Conservation (phyloP, 2,113 vertebrate species). For the Chamaea fasciata region DNA sequence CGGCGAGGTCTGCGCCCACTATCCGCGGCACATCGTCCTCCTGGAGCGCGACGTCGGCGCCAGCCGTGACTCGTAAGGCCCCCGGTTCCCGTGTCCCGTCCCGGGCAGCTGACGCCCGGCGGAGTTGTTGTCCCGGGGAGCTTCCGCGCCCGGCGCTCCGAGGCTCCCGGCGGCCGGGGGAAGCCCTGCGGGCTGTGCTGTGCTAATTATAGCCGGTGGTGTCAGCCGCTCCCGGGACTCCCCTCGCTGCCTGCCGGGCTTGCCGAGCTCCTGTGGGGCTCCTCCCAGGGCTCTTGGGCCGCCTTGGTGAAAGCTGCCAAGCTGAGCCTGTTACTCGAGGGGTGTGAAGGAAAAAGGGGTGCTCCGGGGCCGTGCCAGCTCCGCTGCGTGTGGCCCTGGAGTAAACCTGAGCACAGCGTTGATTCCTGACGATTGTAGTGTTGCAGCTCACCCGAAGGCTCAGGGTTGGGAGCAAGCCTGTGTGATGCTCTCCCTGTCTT, state of each 20-base stretch:
- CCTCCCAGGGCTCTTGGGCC: neutral
- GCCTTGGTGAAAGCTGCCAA: neutral
- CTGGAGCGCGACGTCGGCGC: slow-evolving; percentile 87
- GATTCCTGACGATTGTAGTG: no score
- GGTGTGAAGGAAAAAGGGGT: neutral
- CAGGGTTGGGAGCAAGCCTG: neutral
- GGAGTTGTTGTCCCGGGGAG: neutral
- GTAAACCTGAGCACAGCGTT: rapidly evolving
- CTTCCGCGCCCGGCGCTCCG: neutral
- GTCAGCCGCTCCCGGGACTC: neutral
- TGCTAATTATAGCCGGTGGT: neutral
- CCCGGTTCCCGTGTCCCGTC: neutral
- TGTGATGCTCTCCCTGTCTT: neutral
- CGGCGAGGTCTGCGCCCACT: slow-evolving; percentile 93
- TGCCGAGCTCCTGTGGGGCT: neutral
- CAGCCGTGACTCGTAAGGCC: slow-evolving; percentile 83
- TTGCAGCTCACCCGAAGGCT: rapidly evolving
- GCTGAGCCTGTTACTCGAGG: neutral
- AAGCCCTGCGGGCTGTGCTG: neutral
- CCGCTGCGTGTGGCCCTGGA: rapidly evolving
- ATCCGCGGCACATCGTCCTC: slow-evolving; percentile 92
- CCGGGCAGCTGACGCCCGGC: neutral
- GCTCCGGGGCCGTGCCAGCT: neutral
- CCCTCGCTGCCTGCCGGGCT: neutral
- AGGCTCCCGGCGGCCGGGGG: neutral